A percentile compares a stretch with the other conserved stretches of the same genome.
These are phyloP conservation scores for Tetranychus piercei DNA, from an alignment of 2,888 invertebrate genomes.

Conservation along the genomic window DNA sequence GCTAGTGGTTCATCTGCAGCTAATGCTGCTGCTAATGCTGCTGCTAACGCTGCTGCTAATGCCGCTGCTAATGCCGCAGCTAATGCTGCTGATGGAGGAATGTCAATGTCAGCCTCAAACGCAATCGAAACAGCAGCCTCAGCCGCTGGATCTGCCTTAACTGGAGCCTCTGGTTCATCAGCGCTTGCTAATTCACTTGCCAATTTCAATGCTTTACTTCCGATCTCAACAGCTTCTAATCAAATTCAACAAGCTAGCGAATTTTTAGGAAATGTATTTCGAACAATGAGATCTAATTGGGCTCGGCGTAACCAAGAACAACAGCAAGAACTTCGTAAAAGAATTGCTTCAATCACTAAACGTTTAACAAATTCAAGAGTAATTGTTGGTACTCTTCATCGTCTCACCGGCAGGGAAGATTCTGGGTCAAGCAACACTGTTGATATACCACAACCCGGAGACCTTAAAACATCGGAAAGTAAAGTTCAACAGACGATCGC, in stretches of 20 bases:
- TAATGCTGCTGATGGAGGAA: background rate
- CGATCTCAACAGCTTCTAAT: slow-evolving; percentile 6
- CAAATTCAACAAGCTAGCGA: slow-evolving; percentile 9
- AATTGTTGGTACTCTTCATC: slow-evolving; percentile 1
- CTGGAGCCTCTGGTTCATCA: background rate
- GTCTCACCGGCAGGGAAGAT: background rate
- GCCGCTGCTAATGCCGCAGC: background rate
- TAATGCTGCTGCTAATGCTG: background rate
- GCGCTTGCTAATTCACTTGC: background rate
- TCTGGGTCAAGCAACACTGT: background rate
- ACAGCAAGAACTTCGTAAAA: slow-evolving; percentile 9
- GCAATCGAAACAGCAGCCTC: background rate
- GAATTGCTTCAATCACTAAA: slow-evolving; percentile 4
- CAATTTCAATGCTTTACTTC: slow-evolving; percentile 1
- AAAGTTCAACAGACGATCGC: background rate
- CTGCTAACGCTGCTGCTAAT: background rate
- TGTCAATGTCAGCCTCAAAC: background rate
- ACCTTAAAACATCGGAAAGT: slow-evolving; percentile 1
- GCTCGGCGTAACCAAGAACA: slow-evolving; percentile 11
- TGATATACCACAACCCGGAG: background rate
- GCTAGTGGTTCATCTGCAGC: background rate
- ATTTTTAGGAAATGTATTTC: background rate
- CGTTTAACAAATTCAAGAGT: slow-evolving; percentile 8
- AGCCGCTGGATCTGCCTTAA: background rate
- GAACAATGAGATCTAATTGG: slow-evolving; percentile 11